These are phyloP conservation scores for Cryptotis parvus DNA, from an alignment of 2,113 vertebrate genomes.

Conservation along the genomic window DNA sequence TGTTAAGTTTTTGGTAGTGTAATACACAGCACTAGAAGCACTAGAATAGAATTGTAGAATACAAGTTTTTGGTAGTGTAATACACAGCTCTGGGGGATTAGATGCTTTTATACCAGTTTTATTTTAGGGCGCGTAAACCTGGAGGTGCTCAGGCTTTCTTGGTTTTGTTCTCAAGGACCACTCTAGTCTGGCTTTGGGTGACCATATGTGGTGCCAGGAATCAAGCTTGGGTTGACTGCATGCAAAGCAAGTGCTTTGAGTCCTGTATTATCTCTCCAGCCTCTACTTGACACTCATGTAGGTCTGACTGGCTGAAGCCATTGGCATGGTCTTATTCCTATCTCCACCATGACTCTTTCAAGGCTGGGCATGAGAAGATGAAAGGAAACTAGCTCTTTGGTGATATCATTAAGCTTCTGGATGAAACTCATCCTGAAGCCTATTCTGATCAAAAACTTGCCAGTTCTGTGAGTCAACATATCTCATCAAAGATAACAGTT, in stretches of 20 bases:
- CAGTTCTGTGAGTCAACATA: background rate
- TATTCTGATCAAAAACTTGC: background rate
- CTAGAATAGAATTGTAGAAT: no score
- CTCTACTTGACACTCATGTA: no score
- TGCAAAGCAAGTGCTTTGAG: no score
- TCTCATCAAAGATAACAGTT: background rate
- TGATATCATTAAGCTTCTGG: background rate
- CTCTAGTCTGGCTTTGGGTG: no score
- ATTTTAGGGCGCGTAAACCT: no score
- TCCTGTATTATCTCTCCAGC: no score
- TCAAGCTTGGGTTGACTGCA: no score
- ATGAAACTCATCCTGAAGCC: constrained; percentile 1
- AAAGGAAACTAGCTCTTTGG: background rate
- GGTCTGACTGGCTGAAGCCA: background rate
- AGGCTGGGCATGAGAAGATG: background rate
- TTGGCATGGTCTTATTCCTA: background rate
- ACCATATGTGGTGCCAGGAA: no score
- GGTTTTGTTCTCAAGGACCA: no score
- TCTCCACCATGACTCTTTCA: background rate
- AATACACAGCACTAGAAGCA: background rate
- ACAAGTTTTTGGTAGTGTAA: background rate
- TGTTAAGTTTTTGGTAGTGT: background rate
- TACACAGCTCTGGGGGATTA: background rate
- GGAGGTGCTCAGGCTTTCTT: no score
- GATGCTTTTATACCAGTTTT: no score